Conservation (phyloP, 2,888 invertebrate genomes). For the Cerastis rubricosa region DNA sequence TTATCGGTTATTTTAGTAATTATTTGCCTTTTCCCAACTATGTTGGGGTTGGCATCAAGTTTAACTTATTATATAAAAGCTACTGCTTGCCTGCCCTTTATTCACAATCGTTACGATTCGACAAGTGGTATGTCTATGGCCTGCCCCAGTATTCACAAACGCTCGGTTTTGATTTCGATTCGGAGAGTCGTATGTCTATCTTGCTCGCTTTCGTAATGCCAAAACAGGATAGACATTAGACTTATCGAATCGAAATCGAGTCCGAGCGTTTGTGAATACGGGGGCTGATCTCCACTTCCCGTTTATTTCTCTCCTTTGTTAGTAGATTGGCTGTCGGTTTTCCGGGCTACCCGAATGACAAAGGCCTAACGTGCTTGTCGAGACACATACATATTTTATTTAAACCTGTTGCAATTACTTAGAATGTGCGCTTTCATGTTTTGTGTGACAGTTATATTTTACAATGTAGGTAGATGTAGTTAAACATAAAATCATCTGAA, state of each 20-base stretch:
- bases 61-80: neutral
- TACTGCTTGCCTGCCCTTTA: no score
- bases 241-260: no score
- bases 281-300: neutral
- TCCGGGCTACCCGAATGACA: neutral
- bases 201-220: no score
- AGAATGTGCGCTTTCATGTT: neutral
- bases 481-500: constrained; percentile 12
- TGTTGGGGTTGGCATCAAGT: neutral
- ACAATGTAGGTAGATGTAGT: neutral
- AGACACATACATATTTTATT: neutral
- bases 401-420: neutral
- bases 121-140: no score
- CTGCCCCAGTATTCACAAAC: no score
- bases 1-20: no score
- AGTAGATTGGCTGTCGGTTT: neutral
- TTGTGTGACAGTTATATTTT: neutral
- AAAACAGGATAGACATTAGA: no score
- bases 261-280: no score
- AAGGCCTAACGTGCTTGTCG: neutral
- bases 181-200: no score
- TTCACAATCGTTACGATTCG: no score
- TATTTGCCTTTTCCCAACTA: neutral
- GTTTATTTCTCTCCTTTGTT: no score
- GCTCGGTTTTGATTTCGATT: no score